Base-by-base conservation (phyloP, 2,888 invertebrate species). In the Pristionchus mayeri region DNA sequence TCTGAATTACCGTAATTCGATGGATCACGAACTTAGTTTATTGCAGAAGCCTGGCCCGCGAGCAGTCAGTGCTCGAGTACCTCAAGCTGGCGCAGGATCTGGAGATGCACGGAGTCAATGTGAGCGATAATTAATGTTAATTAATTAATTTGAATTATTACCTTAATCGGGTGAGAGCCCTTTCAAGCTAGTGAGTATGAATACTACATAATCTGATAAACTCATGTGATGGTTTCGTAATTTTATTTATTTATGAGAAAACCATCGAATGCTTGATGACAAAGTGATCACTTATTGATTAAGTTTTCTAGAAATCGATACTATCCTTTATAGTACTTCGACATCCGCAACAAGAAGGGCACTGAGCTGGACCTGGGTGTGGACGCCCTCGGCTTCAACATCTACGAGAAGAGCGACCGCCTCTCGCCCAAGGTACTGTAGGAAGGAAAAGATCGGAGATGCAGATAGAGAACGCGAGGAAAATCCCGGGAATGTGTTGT, bases 31-130 rank as follows among this genome's bases (percentile, higher is more conserved):
- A 44, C 0, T 40, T 13, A 37, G 27, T 54, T 9, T 67, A 67
- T 34, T 18, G 16, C 67, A 67, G 88, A 63, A 90, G 88, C 16
- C 90, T 91, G 76, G 88, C 87, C 50, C 86, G 91, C 90, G 98
- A 98, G 93, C 98, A 98, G 94, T 98, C 98, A 90, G 98, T 98
- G 98, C 97, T 98, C 96, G 98, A 99, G 94, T 99, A 98, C 94
- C 95, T 99, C 91, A 98, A 98, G 95, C 97, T 98, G 91, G 97
- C 97, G 88, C 97, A 98, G 94, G 98, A 98, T 94, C 95, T 98
- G 90, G 98, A 98, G 95, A 98, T 98, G 97, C 93, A 93, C 86
- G 93, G 93, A 83, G 93, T 93, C 76, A 93, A 93, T 85, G 92
- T 92, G 54, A 86, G 91, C 87, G n/a, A 13, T 27, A 50, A 71